Evolutionary conservation across 2,113 vertebrate genomes (phyloP).

Genomic region (Platichthys stellatus): DNA sequence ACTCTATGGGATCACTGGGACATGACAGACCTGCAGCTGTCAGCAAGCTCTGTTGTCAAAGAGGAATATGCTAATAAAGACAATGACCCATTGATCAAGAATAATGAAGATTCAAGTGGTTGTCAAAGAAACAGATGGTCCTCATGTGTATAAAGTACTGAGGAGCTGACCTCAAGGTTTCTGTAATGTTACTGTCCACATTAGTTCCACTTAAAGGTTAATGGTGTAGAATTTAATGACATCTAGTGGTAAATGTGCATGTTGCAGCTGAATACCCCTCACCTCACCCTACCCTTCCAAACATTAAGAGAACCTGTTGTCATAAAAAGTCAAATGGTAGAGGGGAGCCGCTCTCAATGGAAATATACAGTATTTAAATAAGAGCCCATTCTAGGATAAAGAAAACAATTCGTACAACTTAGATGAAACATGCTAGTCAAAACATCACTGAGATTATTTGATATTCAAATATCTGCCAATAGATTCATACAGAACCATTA

Average conservation of each 20-base stretch:
- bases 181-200: background rate
- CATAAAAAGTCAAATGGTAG: too few species aligned
- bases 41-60: constrained; percentile 46
- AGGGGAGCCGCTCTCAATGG: too few species aligned
- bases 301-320: too few species aligned
- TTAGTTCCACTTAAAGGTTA: too few species aligned
- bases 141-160: background rate
- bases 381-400: too few species aligned
- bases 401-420: too few species aligned
- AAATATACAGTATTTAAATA: too few species aligned
- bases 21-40: constrained; percentile 50
- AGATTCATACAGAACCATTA: background rate
- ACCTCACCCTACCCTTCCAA: too few species aligned
- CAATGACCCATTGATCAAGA: rapidly evolving
- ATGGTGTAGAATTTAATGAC: too few species aligned
- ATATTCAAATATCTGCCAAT: background rate
- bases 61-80: background rate
- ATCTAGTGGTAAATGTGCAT: too few species aligned
- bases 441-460: background rate
- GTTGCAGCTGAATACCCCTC: too few species aligned
- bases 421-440: background rate
- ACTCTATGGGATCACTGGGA: constrained; percentile 59
- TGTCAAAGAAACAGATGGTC: background rate
- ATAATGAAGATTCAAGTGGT: background rate
- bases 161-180: background rate